These are phyloP conservation scores for Anguilla marmorata DNA, from an alignment of 2,797 vertebrate species.

Conservation along the genomic window DNA sequence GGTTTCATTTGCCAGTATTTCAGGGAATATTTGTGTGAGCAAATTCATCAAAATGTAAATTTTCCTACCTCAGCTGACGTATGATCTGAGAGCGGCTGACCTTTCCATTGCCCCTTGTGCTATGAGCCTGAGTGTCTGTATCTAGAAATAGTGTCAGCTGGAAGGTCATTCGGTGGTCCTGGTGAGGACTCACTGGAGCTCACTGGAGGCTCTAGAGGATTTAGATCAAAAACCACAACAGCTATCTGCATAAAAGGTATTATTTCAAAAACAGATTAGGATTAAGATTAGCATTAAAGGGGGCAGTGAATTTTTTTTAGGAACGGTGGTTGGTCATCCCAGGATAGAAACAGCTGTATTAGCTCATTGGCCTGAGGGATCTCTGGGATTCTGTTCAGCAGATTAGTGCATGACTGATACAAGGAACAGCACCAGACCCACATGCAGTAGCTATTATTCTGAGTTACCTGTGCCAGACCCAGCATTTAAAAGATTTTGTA, in stretches of 20 bases:
- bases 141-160: conserved; percentile 52
- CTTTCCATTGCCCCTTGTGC: conserved; percentile 52
- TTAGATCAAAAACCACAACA: conserved; percentile 45
- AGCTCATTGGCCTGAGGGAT: conserved; percentile 50
- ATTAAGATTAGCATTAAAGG: conserved; percentile 65
- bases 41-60: neutral
- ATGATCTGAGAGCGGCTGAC: conserved; percentile 36
- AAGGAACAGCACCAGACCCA: neutral
- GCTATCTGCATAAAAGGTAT: conserved; percentile 66
- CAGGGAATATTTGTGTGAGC: neutral
- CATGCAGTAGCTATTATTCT: neutral
- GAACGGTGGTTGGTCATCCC: conserved; percentile 59
- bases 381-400: neutral
- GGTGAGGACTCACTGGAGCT: neutral
- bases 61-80: neutral
- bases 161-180: conserved; percentile 56
- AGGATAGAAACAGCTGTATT: conserved; percentile 59
- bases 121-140: conserved; percentile 45
- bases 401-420: conserved; percentile 31
- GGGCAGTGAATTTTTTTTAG: conserved; percentile 60
- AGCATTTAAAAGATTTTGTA: neutral
- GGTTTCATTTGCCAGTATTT: neutral
- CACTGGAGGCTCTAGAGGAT: neutral
- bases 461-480: neutral
- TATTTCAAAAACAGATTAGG: conserved; percentile 68